A percentile compares a stretch with the other conserved stretches of the same genome.
Evolutionary conservation across 2,113 vertebrate genomes (phyloP).

Genomic region (Pangasianodon hypophthalmus): DNA sequence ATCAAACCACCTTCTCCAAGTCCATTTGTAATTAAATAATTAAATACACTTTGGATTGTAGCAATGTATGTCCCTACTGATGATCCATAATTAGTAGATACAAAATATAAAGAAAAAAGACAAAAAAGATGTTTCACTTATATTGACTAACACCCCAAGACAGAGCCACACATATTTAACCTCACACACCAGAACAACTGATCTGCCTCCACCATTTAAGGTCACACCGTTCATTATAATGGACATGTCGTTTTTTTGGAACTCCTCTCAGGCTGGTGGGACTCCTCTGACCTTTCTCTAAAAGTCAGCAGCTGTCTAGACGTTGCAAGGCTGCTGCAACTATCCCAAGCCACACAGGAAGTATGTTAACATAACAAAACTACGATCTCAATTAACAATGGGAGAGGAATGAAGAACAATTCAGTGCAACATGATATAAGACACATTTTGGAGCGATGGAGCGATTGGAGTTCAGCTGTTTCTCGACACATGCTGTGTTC

Average conservation of each 20-base stretch:
- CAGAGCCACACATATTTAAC: constrained; percentile 51
- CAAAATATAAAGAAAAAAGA: neutral
- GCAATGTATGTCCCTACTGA: neutral
- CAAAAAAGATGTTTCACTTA: constrained; percentile 6
- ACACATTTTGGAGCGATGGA: neutral
- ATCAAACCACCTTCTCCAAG: neutral
- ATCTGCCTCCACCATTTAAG: constrained; percentile 72
- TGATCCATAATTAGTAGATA: neutral
- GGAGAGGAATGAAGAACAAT: neutral
- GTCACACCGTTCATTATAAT: constrained; percentile 76
- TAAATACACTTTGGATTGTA: neutral
- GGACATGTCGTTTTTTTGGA: constrained; percentile 64
- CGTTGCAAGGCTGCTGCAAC: constrained; percentile 58
- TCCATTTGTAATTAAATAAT: neutral
- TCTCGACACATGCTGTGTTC: neutral
- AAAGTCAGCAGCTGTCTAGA: constrained; percentile 66
- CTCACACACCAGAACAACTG: constrained; percentile 62
- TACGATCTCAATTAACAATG: constrained; percentile 64
- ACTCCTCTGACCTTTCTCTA: constrained; percentile 69
- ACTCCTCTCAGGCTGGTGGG: constrained; percentile 61
- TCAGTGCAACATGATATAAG: neutral
- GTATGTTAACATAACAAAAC: constrained; percentile 55
- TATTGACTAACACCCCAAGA: constrained; percentile 27
- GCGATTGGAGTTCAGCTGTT: neutral
- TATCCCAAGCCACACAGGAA: constrained; percentile 27